A percentile compares a stretch with the other conserved stretches of the same genome.
These are phyloP conservation scores for Cherax destructor DNA, from an alignment of 1,140 invertebrate species.

Conservation along the genomic window DNA sequence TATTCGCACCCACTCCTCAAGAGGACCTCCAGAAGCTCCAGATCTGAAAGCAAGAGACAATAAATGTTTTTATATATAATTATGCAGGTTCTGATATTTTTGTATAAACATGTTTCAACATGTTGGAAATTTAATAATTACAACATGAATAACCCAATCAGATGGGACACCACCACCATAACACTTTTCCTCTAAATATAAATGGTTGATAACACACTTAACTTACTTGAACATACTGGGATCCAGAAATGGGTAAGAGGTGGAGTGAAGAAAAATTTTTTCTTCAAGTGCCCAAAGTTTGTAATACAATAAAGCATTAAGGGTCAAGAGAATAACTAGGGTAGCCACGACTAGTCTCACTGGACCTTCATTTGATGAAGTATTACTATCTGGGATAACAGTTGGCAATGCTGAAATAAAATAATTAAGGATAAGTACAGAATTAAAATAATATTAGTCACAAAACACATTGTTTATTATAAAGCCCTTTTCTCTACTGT, in stretches of 20 bases:
- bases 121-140: too few relatives aligned
- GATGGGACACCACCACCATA: too few relatives aligned
- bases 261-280: conserved; percentile 72
- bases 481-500: too few relatives aligned
- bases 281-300: conserved; percentile 84
- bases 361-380: conserved; percentile 62
- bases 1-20: conserved; percentile 86
- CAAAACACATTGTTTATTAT: too few relatives aligned
- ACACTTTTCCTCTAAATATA: too few relatives aligned
- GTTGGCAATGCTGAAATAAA: conserved; percentile 51
- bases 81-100: too few relatives aligned
- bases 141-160: too few relatives aligned
- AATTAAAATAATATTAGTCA: neutral
- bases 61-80: too few relatives aligned
- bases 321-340: conserved; percentile 80
- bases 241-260: conserved; percentile 68
- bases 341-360: conserved; percentile 80
- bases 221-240: conserved; percentile 61
- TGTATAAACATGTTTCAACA: too few relatives aligned
- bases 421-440: neutral
- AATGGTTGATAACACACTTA: too few relatives aligned
- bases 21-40: conserved; percentile 79
- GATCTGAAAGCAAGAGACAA: conserved; percentile 75
- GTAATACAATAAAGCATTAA: conserved; percentile 88
- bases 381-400: conserved; percentile 30